These are phyloP conservation scores for Tympanuchus pallidicinctus DNA, from an alignment of 2,113 vertebrate species.

Conservation along the genomic window DNA sequence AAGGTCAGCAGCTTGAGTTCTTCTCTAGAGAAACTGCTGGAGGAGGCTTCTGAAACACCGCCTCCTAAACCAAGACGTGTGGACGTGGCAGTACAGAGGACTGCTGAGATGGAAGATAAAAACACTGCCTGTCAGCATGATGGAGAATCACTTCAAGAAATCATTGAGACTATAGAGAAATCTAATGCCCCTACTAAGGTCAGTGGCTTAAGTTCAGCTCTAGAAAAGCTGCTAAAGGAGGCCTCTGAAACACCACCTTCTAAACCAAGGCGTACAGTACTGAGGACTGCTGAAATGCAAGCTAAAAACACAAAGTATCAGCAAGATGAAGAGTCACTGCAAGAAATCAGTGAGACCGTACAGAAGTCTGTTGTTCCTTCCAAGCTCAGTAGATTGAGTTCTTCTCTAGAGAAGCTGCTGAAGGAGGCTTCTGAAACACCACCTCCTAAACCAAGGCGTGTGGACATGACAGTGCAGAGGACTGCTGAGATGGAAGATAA, in stretches of 20 bases:
- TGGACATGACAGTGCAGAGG: rapidly evolving
- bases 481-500: neutral
- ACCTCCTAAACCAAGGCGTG: neutral
- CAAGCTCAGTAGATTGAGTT: neutral
- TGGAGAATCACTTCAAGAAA: neutral
- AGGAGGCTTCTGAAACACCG: neutral
- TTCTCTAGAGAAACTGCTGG: neutral
- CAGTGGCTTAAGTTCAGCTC: neutral
- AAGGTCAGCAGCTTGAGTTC: neutral
- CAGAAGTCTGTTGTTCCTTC: neutral
- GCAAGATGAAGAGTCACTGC: neutral
- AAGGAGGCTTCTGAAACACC: neutral
- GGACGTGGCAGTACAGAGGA: rapidly evolving
- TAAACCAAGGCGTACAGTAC: neutral
- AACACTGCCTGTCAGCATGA: neutral
- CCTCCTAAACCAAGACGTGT: neutral
- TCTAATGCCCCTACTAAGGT: neutral
- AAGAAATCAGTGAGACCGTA: conserved; percentile 37
- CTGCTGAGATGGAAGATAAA: neutral
- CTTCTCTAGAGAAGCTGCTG: neutral
- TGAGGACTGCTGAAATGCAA: neutral
- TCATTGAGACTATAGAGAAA: conserved; percentile 32
- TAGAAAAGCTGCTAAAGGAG: conserved; percentile 35
- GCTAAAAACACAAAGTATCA: neutral
- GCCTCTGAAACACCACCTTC: neutral